Conservation (phyloP, 2,888 invertebrate genomes). For the Fragum sueziense region DNA sequence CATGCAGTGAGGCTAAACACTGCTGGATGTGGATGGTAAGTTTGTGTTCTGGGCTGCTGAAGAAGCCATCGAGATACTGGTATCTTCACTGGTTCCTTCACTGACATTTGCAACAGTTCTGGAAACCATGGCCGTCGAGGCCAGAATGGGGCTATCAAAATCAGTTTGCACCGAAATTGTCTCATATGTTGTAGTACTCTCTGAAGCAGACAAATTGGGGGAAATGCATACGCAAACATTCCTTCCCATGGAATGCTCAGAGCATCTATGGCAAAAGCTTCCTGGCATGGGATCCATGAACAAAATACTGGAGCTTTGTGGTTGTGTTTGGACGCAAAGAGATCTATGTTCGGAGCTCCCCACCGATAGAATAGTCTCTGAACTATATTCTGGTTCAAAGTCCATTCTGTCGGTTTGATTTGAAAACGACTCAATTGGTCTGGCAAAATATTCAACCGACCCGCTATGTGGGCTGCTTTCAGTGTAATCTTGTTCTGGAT, state of each 20-base stretch:
- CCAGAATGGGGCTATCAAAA: constrained; percentile 14
- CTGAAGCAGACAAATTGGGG: constrained; percentile 11
- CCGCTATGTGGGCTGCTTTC: no score
- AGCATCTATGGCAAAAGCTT: background rate
- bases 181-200: constrained; percentile 14
- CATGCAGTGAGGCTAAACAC: constrained; percentile 32
- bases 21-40: constrained; percentile 27
- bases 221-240: constrained; percentile 4
- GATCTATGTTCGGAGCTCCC: no score
- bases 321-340: no score
- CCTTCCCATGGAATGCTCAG: background rate
- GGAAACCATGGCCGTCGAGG: constrained; percentile 23
- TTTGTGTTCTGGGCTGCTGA: constrained; percentile 23
- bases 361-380: no score
- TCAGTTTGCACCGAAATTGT: constrained; percentile 6
- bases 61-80: background rate
- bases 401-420: no score
- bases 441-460: no score
- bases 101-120: constrained; percentile 2
- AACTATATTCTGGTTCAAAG: no score
- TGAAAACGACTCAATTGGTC: no score
- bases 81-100: background rate
- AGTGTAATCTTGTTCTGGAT: no score
- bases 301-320: no score
- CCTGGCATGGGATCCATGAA: no score